Percentiles rank a stretch among this genome's conserved stretches.
These are phyloP conservation scores for Mylabris sibirica DNA, from an alignment of 2,888 invertebrate genomes.

Conservation along the genomic window DNA sequence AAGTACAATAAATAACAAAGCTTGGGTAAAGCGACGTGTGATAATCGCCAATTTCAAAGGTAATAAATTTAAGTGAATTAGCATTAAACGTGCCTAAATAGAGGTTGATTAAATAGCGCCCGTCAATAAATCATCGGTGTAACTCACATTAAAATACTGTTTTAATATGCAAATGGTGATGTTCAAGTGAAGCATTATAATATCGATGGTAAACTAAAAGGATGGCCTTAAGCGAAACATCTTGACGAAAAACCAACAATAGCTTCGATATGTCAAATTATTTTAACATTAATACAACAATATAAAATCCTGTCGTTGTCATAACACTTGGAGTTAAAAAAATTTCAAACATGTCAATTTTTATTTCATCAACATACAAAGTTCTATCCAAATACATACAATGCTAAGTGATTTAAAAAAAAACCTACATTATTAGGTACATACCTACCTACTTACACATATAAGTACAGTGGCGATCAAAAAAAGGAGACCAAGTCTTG, in stretches of 20 bases:
- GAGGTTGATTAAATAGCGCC: slow-evolving; percentile 59
- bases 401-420: neutral
- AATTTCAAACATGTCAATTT: slow-evolving; percentile 3
- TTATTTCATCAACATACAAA: neutral
- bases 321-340: neutral
- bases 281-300: slow-evolving; percentile 7
- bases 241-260: slow-evolving; percentile 49
- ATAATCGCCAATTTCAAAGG: slow-evolving; percentile 58
- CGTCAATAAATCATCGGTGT: slow-evolving; percentile 58
- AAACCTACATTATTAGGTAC: neutral
- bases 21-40: slow-evolving; percentile 53
- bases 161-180: slow-evolving; percentile 57
- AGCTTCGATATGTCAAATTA: slow-evolving; percentile 24
- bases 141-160: slow-evolving; percentile 55
- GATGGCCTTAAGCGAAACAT: slow-evolving; percentile 38
- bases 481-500: too few relatives aligned
- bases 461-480: too few relatives aligned
- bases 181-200: slow-evolving; percentile 43
- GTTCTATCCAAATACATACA: neutral
- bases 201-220: slow-evolving; percentile 41
- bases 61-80: slow-evolving; percentile 59
- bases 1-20: slow-evolving; percentile 49
- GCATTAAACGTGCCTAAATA: slow-evolving; percentile 60
- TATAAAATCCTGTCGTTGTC: slow-evolving; percentile 2
- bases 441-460: too few relatives aligned